Percentiles rank a stretch among this genome's conserved stretches.
phyloP scores from a whole-genome alignment of 2,113 vertebrate species.

The Gila orcuttii region DNA sequence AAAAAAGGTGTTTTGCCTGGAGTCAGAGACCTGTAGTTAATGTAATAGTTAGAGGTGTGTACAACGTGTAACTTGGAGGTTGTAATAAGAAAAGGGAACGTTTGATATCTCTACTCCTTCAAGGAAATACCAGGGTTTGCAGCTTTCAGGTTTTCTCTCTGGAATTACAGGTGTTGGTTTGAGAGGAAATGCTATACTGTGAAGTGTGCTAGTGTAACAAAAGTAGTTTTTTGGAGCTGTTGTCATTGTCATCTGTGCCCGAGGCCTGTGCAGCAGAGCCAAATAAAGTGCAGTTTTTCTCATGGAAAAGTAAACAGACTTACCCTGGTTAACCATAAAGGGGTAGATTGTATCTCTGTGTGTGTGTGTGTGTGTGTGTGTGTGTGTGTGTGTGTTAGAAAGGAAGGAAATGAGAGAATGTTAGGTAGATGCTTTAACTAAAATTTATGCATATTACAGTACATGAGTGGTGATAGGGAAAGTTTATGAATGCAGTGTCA shows the following conservation, averaged over 20 bases:
- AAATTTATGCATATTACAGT: not conserved
- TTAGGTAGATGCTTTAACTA: not conserved
- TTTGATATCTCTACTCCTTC: not conserved
- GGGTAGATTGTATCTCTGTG: slow-evolving; percentile 7
- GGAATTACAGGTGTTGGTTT: not conserved
- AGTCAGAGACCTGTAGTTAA: slow-evolving; percentile 14
- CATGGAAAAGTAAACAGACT: slow-evolving; percentile 58
- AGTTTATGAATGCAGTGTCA: not conserved
- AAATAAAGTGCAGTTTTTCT: slow-evolving; percentile 37
- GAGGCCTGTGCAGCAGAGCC: slow-evolving; percentile 19
- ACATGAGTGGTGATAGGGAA: not conserved
- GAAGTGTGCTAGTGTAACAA: not conserved
- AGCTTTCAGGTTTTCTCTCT: not conserved
- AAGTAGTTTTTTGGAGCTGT: not conserved
- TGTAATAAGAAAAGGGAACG: not conserved
- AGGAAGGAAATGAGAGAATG: not conserved
- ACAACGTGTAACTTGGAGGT: not conserved
- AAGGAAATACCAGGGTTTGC: not conserved
- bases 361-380: too few species aligned
- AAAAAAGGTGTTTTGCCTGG: too few species aligned
- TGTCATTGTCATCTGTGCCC: slow-evolving; percentile 20
- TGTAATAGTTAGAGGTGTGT: not conserved
- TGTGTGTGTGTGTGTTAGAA: not conserved
- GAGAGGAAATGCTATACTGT: not conserved
- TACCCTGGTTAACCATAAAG: slow-evolving; percentile 37